Percentiles rank a stretch among this genome's conserved stretches.
Evolutionary conservation across 2,888 invertebrate species (phyloP).

Genomic region (Rhorus exstirpatorius): DNA sequence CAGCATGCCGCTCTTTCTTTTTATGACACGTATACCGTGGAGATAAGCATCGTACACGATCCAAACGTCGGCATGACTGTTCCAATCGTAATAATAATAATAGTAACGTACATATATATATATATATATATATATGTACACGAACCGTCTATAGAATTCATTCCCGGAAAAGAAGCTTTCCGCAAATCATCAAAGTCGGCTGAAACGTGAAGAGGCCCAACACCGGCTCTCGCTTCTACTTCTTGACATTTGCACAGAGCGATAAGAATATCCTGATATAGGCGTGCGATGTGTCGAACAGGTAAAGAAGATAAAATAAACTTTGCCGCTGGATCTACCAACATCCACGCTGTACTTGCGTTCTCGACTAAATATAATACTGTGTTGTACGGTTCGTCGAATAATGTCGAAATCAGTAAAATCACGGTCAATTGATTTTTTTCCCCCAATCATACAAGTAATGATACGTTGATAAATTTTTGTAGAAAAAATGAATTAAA

Average conservation of each 20-base stretch:
- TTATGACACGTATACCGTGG: conserved; percentile 64
- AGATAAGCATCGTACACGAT: conserved; percentile 59
- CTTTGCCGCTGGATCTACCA: conserved; percentile 21
- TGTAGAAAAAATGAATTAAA: too few species aligned
- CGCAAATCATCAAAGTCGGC: conserved; percentile 73
- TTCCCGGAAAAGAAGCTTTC: conserved; percentile 72
- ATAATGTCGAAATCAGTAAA: too few species aligned
- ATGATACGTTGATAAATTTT: too few species aligned
- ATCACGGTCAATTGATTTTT: too few species aligned
- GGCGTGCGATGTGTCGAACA: conserved; percentile 47
- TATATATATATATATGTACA: conserved; percentile 28
- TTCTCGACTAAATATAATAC: too few species aligned
- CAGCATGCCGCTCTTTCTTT: conserved; percentile 61
- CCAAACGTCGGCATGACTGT: conserved; percentile 46
- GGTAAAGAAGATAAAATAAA: conserved; percentile 54
- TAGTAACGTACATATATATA: conserved; percentile 2
- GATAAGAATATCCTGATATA: conserved; percentile 66
- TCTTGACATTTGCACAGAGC: conserved; percentile 63
- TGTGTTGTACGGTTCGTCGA: too few species aligned
- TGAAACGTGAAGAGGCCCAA: conserved; percentile 43
- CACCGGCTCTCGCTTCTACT: conserved; percentile 37
- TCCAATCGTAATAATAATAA: conserved; percentile 49
- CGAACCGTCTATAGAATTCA: conserved; percentile 50
- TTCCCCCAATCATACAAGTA: too few species aligned
- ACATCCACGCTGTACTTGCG: not conserved